These are phyloP conservation scores for Himalopsyche kuldschensis DNA, from an alignment of 2,888 invertebrate genomes.

Conservation along the genomic window DNA sequence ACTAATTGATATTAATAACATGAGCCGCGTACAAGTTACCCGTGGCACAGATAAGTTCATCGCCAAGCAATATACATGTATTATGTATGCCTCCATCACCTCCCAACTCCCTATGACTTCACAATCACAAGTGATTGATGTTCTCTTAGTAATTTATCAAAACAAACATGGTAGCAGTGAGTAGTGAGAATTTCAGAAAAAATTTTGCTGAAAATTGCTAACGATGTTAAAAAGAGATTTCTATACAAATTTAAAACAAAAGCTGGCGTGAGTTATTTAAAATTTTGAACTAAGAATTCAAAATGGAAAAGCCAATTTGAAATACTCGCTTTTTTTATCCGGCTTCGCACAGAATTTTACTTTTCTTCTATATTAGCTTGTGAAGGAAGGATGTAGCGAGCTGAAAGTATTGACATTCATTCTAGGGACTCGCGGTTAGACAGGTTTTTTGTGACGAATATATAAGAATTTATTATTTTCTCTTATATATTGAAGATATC, in stretches of 20 bases:
- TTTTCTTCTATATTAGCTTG: not conserved
- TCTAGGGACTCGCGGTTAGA: no score
- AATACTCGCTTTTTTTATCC: not conserved
- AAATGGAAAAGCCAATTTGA: not conserved
- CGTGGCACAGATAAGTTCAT: not conserved
- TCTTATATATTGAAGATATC: no score
- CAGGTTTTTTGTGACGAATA: no score
- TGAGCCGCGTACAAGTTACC: not conserved
- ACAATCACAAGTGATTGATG: not conserved
- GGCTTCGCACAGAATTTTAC: not conserved
- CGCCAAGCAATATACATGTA: not conserved
- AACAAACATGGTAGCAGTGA: not conserved
- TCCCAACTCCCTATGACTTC: not conserved
- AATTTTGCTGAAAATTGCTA: not conserved
- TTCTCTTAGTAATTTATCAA: not conserved
- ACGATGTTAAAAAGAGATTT: not conserved
- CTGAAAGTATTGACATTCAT: not conserved
- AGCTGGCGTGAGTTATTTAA: not conserved
- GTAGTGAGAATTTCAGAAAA: not conserved
- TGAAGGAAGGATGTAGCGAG: not conserved
- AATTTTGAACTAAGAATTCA: not conserved
- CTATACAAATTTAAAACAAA: not conserved
- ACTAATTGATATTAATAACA: not conserved
- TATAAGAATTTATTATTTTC: no score
- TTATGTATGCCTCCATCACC: not conserved